Evolutionary conservation across 2,797 vertebrate genomes (phyloP).

Genomic region (Lepus townsendii): DNA sequence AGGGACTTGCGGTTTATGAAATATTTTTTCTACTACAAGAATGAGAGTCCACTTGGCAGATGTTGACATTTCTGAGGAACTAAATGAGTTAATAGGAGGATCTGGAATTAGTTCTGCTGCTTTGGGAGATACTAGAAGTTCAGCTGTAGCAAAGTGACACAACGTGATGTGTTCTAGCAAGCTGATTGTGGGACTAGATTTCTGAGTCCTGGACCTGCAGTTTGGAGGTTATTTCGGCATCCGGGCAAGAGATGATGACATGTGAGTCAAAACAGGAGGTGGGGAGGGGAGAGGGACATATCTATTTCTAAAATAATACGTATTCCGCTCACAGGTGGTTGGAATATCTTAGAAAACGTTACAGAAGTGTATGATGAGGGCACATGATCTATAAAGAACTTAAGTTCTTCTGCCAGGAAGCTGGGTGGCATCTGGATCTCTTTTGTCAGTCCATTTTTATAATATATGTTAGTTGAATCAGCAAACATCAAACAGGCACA

Average conservation of each 20-base stretch:
- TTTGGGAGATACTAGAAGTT: neutral
- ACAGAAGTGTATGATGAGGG: constrained; percentile 76
- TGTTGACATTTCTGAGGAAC: constrained; percentile 42
- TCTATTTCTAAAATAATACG: constrained; percentile 63
- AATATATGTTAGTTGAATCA: constrained; percentile 85
- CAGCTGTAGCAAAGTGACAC: neutral
- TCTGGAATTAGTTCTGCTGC: neutral
- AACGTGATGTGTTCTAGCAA: neutral
- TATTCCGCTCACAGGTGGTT: constrained; percentile 75
- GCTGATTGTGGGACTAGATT: neutral
- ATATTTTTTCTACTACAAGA: neutral
- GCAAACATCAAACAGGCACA: constrained; percentile 84
- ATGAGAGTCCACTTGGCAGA: neutral
- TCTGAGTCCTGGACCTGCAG: neutral
- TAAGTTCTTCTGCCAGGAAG: constrained; percentile 83
- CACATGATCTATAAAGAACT: constrained; percentile 63
- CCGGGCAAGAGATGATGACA: neutral
- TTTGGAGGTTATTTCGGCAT: neutral
- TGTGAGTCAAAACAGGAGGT: neutral
- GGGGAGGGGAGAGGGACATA: neutral
- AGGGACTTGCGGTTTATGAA: neutral
- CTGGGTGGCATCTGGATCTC: constrained; percentile 84
- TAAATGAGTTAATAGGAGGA: neutral
- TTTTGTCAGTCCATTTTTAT: constrained; percentile 86
- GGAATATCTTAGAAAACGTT: constrained; percentile 84